Conservation (phyloP, 2,113 vertebrate species). For the Trichechus manatus region DNA sequence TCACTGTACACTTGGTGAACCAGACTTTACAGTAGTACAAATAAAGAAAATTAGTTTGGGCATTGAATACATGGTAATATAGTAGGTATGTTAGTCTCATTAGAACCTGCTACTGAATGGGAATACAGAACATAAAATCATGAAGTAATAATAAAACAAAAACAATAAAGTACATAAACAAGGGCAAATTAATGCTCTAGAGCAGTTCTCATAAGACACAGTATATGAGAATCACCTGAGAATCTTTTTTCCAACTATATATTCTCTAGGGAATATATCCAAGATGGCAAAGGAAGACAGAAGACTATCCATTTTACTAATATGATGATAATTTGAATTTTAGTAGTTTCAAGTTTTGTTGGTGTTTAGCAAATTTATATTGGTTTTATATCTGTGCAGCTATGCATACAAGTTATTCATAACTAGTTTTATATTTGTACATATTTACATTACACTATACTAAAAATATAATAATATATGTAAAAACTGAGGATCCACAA, state of each 20-base stretch:
- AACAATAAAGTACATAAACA: background rate
- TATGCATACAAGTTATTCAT: background rate
- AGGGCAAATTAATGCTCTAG: background rate
- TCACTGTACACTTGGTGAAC: background rate
- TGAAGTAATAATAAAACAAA: slow-evolving; percentile 5
- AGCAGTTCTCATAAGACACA: background rate
- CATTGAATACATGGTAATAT: background rate
- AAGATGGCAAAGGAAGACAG: background rate
- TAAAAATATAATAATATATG: background rate
- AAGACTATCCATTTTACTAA: background rate
- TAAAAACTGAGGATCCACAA: slow-evolving; percentile 8
- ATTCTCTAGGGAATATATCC: background rate
- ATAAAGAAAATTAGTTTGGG: background rate
- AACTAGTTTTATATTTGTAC: background rate
- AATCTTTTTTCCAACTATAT: background rate
- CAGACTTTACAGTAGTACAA: background rate
- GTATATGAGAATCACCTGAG: background rate
- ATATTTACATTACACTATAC: background rate
- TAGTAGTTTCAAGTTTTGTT: background rate
- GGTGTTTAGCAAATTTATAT: background rate
- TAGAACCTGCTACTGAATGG: background rate
- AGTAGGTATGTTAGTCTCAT: background rate
- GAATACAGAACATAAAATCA: slow-evolving; percentile 29
- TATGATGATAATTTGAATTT: background rate
- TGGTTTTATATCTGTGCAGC: background rate